Conservation (phyloP, 37 sponge, comb jelly and placozoan species). For the Halichondria panicea region DNA sequence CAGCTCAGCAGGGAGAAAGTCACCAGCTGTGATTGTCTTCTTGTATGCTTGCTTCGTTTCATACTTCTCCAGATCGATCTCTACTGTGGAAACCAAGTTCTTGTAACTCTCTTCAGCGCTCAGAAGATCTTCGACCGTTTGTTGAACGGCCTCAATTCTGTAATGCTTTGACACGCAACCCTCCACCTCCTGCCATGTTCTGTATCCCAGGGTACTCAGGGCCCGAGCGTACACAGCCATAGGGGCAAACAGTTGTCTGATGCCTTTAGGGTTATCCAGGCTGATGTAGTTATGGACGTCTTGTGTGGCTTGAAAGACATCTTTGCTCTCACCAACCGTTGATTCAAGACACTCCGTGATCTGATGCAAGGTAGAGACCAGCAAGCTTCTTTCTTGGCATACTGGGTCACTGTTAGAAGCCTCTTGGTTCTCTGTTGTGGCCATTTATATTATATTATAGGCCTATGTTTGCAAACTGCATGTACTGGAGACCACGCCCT, state of each 20-base stretch:
- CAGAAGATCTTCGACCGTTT: slow-evolving; percentile 28
- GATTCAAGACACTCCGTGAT: too few species aligned
- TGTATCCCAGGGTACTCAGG: slow-evolving; percentile 9
- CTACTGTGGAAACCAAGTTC: slow-evolving; percentile 5
- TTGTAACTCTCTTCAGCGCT: slow-evolving; percentile 17
- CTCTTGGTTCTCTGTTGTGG: too few species aligned
- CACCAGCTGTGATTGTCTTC: not conserved
- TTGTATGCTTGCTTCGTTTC: not conserved
- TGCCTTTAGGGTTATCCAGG: slow-evolving; percentile 8
- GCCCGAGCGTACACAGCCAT: slow-evolving; percentile 32
- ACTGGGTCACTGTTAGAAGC: too few species aligned
- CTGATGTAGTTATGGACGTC: slow-evolving; percentile 15
- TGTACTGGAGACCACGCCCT: too few species aligned
- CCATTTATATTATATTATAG: too few species aligned
- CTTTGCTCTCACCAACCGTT: too few species aligned
- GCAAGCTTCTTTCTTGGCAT: too few species aligned
- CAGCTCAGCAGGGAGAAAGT: slow-evolving; percentile 4
- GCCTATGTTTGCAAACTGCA: too few species aligned
- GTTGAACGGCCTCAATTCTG: slow-evolving; percentile 1
- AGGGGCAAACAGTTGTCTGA: not conserved
- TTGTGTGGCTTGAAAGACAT: too few species aligned
- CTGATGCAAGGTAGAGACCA: too few species aligned
- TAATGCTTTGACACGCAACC: slow-evolving; percentile 4
- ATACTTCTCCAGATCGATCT: slow-evolving; percentile 7
- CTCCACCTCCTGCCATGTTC: slow-evolving; percentile 24